Conservation (phyloP, 2,888 invertebrate genomes). For the Leptinotarsa peninsularis region DNA sequence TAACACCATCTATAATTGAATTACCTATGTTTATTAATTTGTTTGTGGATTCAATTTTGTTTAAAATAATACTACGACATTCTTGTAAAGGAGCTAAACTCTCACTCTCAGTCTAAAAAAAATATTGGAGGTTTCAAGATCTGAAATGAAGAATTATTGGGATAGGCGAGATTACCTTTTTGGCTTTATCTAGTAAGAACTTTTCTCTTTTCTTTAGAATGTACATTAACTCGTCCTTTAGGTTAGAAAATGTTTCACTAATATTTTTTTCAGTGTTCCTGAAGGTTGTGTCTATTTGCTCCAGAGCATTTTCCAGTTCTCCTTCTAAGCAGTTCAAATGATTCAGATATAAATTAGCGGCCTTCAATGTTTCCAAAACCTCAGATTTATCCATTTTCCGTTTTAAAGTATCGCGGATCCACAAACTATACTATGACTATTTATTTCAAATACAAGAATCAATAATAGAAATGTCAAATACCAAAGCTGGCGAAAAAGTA, state of each 20-base stretch:
- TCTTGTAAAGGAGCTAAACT: constrained; percentile 64
- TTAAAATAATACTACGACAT: constrained; percentile 62
- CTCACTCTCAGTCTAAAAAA: constrained; percentile 59
- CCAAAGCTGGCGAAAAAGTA: too few relatives aligned
- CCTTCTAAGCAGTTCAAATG: constrained; percentile 54
- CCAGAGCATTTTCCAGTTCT: constrained; percentile 56
- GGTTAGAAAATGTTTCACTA: constrained; percentile 54
- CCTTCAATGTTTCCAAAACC: constrained; percentile 57
- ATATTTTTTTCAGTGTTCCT: constrained; percentile 58
- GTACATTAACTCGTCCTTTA: constrained; percentile 51
- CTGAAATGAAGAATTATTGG: constrained; percentile 9
- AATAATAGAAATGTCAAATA: too few relatives aligned
- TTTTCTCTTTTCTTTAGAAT: constrained; percentile 55
- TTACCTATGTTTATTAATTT: constrained; percentile 60
- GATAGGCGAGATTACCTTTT: constrained; percentile 45
- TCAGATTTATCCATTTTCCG: constrained; percentile 52
- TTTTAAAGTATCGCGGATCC: not conserved
- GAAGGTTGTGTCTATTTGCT: constrained; percentile 58
- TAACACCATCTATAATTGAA: constrained; percentile 43
- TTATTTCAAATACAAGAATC: too few relatives aligned
- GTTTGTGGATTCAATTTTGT: constrained; percentile 62
- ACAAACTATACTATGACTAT: too few relatives aligned
- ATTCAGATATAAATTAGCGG: constrained; percentile 57
- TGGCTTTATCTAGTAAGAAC: constrained; percentile 53
- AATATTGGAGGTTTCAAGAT: constrained; percentile 16